Base-by-base conservation (phyloP, 2,888 invertebrate genomes). In the Caenorhabditis drosophilae region DNA sequence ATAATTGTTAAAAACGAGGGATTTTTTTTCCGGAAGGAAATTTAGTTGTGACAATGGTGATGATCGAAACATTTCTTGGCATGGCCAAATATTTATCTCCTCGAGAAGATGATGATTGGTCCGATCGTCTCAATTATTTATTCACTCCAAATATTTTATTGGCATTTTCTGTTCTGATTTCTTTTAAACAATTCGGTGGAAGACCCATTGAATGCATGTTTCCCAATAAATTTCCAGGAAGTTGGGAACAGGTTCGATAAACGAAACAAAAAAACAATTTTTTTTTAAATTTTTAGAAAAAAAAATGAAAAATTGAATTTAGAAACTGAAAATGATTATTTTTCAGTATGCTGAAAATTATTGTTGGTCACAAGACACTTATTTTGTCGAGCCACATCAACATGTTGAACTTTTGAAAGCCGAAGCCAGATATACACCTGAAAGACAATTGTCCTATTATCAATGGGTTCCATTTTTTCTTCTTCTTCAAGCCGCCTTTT, bases 161-260 rank as follows among this genome's bases (percentile, higher is more conserved):
- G 25, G 81, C 81, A 7, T 81, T 82, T 55, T 77, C 78, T 20
- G 78, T 81, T 9, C 66, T 81, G 44, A 81, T 81, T 55, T 73
- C 73, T 27, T 80, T 78, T 64, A 74, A 74, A 63, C 76, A 76
- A 53, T 72, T 77, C 49, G 71, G 73, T 1, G 76, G 70, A 15
- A 58, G 76, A 34, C 82, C 81, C 6, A 70, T 82, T 48, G 81
- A 81, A 54, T 82, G 82, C 74, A 80, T 82, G 76, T 78, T 82
- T 47, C 82, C 82, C 9, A 76, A 76, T 52, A 80, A 82, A 56
- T 82, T 82, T 62, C 79, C 81, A 7, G 75, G 79, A 26, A 70
- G 73, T 46, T 80, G 80, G 83, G 81, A 82, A 50, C 79, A 81
- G 75, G 81, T 77, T 38, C 15, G 59, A 12, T 6, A 31, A 31